Percentiles rank a stretch among this genome's conserved stretches.
These are phyloP conservation scores for Wasmannia auropunctata DNA, from an alignment of 1,140 invertebrate genomes.

Conservation along the genomic window DNA sequence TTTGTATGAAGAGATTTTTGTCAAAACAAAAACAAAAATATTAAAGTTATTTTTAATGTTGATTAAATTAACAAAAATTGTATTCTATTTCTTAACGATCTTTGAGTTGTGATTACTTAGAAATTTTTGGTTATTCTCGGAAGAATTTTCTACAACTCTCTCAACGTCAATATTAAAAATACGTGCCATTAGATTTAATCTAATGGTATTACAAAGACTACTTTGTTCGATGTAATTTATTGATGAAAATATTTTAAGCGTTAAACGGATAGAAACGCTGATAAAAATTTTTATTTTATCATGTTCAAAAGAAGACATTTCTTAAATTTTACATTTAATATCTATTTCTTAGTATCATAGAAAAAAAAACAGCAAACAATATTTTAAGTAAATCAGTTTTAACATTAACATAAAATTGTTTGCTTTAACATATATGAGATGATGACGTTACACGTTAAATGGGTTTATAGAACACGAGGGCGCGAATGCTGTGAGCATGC, in stretches of 20 bases:
- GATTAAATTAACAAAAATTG: neutral
- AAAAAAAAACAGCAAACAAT: neutral
- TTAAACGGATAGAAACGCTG: neutral
- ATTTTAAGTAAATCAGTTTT: neutral
- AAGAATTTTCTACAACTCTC: neutral
- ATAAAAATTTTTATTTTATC: neutral
- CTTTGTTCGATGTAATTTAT: neutral
- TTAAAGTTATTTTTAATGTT: neutral
- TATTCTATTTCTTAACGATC: neutral
- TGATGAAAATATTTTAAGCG: too few species aligned
- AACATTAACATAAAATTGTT: constrained; percentile 19
- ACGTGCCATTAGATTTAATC: neutral
- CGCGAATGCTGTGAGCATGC: constrained; percentile 20
- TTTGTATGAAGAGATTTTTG: neutral
- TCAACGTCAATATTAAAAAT: neutral
- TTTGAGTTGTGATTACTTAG: neutral
- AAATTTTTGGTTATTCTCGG: neutral
- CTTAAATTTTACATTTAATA: neutral
- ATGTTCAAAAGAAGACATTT: neutral
- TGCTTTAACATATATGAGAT: constrained; percentile 29
- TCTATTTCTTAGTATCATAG: neutral
- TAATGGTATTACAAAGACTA: neutral
- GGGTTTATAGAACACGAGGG: constrained; percentile 46
- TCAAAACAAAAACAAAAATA: neutral
- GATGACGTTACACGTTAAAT: constrained; percentile 53